Evolutionary conservation across 2,888 invertebrate genomes (phyloP).

Genomic region (Apocheima hispidaria): DNA sequence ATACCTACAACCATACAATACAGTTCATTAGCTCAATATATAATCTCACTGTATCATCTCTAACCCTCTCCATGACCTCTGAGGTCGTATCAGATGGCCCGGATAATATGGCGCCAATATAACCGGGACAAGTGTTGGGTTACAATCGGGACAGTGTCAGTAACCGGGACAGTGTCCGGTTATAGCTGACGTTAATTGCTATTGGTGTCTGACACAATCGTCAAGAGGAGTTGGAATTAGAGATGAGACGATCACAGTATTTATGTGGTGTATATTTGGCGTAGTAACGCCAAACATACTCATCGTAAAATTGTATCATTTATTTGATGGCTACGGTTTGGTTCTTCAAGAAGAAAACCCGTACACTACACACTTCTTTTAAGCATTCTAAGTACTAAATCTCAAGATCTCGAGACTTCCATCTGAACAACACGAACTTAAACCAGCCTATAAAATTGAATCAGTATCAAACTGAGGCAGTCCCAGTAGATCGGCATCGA

Average conservation of each 20-base stretch:
- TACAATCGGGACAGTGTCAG: conserved; percentile 7
- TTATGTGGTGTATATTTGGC: not conserved
- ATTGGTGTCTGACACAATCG: conserved; percentile 14
- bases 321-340: no score
- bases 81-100: conserved; percentile 17
- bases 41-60: conserved; percentile 4
- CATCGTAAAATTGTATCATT: no score
- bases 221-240: not conserved
- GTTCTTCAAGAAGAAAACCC: no score
- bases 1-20: not conserved
- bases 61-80: not conserved
- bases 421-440: not conserved
- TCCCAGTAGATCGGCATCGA: conserved; percentile 6
- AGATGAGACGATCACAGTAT: not conserved
- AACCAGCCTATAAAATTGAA: conserved; percentile 10
- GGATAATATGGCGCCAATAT: conserved; percentile 18
- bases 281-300: no score
- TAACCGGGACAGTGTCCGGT: conserved; percentile 15
- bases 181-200: conserved; percentile 8
- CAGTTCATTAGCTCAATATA: not conserved
- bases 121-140: conserved; percentile 16
- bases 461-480: conserved; percentile 5
- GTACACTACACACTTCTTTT: no score
- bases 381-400: no score
- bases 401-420: no score